Conservation (phyloP, 2,113 vertebrate species). For the Xenopus tropicalis region UCB_Xtro_10.0 CM004447.2:84134001-84134500, state of each 20-base stretch:
- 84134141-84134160: slow-evolving; percentile 27
- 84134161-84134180: slow-evolving; percentile 35
- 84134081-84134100: slow-evolving; percentile 30
- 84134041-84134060: slow-evolving; percentile 29
- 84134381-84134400: too few species aligned
- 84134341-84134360: too few species aligned
- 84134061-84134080: slow-evolving; percentile 19
- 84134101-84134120: slow-evolving; percentile 40
- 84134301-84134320: too few species aligned
- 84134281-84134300: too few species aligned
- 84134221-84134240: slow-evolving; percentile 6
- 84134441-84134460: too few species aligned
- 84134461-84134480: too few species aligned
- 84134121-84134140: slow-evolving; percentile 36
- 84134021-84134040: slow-evolving; percentile 37
- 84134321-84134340: too few species aligned
- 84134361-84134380: too few species aligned
- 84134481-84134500: too few species aligned
- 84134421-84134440: too few species aligned
- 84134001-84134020: slow-evolving; percentile 38
- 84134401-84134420: too few species aligned
- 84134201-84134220: slow-evolving; percentile 2
- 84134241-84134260: neutral
- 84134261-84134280: neutral
- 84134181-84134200: slow-evolving; percentile 22